Conservation (phyloP, 2,888 invertebrate species). For the Tetragnatha montana region DNA sequence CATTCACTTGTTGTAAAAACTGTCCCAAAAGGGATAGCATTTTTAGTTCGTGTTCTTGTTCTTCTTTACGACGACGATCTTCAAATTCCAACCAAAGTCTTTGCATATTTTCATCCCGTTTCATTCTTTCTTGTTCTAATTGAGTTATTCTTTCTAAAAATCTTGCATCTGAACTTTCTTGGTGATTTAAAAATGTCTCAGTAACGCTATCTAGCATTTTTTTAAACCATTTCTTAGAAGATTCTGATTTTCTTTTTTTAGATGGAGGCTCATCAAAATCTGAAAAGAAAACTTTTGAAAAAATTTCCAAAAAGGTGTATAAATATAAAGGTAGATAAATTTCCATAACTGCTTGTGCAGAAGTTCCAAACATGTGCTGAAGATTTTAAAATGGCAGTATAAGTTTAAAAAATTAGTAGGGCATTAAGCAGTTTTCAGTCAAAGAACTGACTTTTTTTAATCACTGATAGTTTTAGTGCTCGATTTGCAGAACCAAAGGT, state of each 20-base stretch:
- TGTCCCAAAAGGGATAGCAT: slow-evolving; percentile 59
- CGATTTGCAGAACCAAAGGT: too few species aligned
- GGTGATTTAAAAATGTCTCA: slow-evolving; percentile 63
- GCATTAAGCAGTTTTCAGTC: too few species aligned
- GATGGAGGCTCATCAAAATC: slow-evolving; percentile 42
- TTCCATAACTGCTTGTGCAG: too few species aligned
- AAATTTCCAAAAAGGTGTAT: neutral
- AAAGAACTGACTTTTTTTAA: too few species aligned
- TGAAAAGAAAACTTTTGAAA: slow-evolving; percentile 1
- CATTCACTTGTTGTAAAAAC: slow-evolving; percentile 55
- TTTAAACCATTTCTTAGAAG: slow-evolving; percentile 34
- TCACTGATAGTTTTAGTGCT: too few species aligned
- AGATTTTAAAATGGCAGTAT: too few species aligned
- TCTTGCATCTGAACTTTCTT: slow-evolving; percentile 56
- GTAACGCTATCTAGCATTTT: slow-evolving; percentile 54
- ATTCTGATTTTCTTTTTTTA: slow-evolving; percentile 39
- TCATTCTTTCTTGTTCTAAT: slow-evolving; percentile 64
- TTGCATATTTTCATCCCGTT: slow-evolving; percentile 62
- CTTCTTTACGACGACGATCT: slow-evolving; percentile 63
- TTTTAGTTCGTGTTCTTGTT: slow-evolving; percentile 62
- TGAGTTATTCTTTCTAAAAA: slow-evolving; percentile 60
- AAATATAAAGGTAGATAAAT: too few species aligned
- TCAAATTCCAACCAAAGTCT: slow-evolving; percentile 66
- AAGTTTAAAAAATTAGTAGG: too few species aligned
- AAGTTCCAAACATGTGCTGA: too few species aligned